Evolutionary conservation across 2,888 invertebrate species (phyloP).

Genomic region (Drosophila acutilabella): DNA sequence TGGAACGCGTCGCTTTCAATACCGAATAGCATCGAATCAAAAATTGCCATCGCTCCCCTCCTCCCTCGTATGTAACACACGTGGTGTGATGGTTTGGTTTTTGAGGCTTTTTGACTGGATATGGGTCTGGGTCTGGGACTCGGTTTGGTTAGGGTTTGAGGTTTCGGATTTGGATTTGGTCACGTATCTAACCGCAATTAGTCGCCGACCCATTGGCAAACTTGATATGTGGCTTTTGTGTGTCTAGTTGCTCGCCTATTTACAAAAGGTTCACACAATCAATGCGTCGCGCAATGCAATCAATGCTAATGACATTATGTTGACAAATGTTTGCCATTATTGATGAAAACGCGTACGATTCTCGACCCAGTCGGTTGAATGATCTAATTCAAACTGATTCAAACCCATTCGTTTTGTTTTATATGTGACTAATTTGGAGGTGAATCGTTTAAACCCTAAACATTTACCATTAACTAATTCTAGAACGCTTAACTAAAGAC

Average conservation of each 20-base stretch:
- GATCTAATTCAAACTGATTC: conserved; percentile 46
- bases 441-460: conserved; percentile 11
- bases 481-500: conserved; percentile 22
- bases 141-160: conserved; percentile 10
- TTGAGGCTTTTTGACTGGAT: not conserved
- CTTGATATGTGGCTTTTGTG: conserved; percentile 54
- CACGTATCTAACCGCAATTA: conserved; percentile 77
- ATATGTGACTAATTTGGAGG: not conserved
- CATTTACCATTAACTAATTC: conserved; percentile 11
- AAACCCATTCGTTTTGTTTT: conserved; percentile 14
- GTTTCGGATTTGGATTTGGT: conserved; percentile 45
- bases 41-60: conserved; percentile 27
- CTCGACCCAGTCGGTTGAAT: conserved; percentile 31
- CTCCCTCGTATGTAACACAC: conserved; percentile 26
- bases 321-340: conserved; percentile 80
- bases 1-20: conserved; percentile 45
- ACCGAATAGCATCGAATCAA: conserved; percentile 43
- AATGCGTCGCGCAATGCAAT: conserved; percentile 74
- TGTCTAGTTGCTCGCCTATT: conserved; percentile 58
- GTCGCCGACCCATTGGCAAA: conserved; percentile 70
- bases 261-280: conserved; percentile 76
- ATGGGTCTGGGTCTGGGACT: not conserved
- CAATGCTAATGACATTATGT: conserved; percentile 81
- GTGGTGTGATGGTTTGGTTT: conserved; percentile 22
- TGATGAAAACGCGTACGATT: conserved; percentile 65